Base-by-base conservation (phyloP, 1,140 invertebrate genomes). In the Pararge aegeria region DNA sequence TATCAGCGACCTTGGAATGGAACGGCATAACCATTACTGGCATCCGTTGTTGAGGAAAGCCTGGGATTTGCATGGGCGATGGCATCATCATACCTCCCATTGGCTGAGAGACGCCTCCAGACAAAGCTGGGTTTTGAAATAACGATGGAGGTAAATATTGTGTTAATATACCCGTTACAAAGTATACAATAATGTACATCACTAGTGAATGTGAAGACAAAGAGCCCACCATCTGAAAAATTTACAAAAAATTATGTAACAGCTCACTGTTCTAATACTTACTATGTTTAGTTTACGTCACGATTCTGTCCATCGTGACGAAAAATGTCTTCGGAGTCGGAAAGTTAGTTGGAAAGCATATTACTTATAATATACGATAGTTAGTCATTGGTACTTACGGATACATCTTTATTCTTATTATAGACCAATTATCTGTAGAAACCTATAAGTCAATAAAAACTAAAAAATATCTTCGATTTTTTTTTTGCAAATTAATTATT, bases 1-100 rank as follows among this genome's bases (percentile, higher is more conserved):
- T 67, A 9, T 64, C 68, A 5, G 61, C 49, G 9, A 58, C 55
- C 51, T 77, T 74, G 0, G 72, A 73, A 5, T 76, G 72, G 20
- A 72, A 82, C 0, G 79, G 83, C 74, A 76, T 78, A 0, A 86
- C 68, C 5, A 86, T 73, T 5, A 75, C 55, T 0, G 80, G 83
- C 5, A 86, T 9, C 24, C 70, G 71, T 27, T 61, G 72, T 12
- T 70, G 76, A 1, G 61, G 55, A 42, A 73, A 64, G 3, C 62
- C 60, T 42, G 66, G 70, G 10, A 61, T 71, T 51, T 64, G 68
- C 61, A 73, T 62, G 6, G 64, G 40, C 6, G 38, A 15, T 19
- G 59, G 30, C 16, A 55, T 46, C 48, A 61, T 53, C 50, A 61
- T 58, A 21, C 9, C 19, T 37, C 54, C 34, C 34, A 51, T 40